These are phyloP conservation scores for Haliclona indistincta DNA, from an alignment of 37 sponge, comb jelly and placozoan species.

Conservation along the genomic window DNA sequence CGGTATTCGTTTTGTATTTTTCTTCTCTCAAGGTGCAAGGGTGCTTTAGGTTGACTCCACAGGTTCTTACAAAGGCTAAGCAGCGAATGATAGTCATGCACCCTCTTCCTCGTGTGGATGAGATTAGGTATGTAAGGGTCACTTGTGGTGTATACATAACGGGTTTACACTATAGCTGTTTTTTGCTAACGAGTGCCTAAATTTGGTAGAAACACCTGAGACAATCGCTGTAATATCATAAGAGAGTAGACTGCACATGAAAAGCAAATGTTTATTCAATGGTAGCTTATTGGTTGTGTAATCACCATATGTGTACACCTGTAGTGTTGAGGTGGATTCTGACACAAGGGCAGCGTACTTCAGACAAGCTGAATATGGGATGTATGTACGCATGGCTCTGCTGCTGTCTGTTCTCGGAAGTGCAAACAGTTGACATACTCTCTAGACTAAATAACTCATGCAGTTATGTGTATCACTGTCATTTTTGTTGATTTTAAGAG, in stretches of 20 bases:
- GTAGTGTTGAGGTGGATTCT: constrained; percentile 91
- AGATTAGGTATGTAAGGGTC: constrained; percentile 77
- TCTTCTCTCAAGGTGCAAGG: constrained; percentile 72
- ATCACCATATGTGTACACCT: too few species aligned
- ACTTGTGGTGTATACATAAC: not conserved
- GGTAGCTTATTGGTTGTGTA: too few species aligned
- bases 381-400: constrained; percentile 97
- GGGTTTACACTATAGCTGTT: too few species aligned
- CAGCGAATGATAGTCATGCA: constrained; percentile 93
- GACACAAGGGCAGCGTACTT: constrained; percentile 98
- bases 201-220: too few species aligned
- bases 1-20: not conserved
- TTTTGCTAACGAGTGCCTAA: too few species aligned
- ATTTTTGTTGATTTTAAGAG: not conserved
- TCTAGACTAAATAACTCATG: not conserved
- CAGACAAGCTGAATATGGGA: constrained; percentile 96
- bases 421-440: not conserved
- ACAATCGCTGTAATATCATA: too few species aligned
- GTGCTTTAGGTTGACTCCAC: constrained; percentile 82
- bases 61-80: constrained; percentile 93
- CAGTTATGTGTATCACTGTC: not conserved
- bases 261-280: too few species aligned
- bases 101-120: constrained; percentile 95
- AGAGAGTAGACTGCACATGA: too few species aligned
- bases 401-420: constrained; percentile 60